phyloP scores from a whole-genome alignment of 2,888 invertebrate genomes.

The Cremastobaeus sp. region DNA sequence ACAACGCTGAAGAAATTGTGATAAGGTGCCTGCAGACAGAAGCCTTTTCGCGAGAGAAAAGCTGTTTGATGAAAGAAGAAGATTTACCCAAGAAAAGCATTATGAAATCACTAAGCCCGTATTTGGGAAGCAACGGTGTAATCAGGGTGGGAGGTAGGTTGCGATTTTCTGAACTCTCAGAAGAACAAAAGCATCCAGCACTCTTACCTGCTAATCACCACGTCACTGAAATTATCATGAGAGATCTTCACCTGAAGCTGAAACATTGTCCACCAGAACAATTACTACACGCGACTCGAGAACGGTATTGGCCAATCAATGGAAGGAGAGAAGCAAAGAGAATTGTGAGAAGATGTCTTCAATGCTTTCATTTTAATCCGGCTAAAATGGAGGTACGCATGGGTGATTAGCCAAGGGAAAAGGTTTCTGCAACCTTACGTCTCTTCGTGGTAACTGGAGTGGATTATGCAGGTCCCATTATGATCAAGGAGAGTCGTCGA shows the following conservation, averaged over 20 bases:
- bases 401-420: background rate
- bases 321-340: constrained; percentile 25
- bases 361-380: background rate
- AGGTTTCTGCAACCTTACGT: background rate
- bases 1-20: background rate
- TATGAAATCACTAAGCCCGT: background rate
- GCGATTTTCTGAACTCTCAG: background rate
- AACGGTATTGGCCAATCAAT: constrained; percentile 12
- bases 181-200: background rate
- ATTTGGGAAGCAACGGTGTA: background rate
- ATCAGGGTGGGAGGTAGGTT: background rate
- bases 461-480: background rate
- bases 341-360: background rate
- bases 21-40: background rate
- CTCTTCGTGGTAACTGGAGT: background rate
- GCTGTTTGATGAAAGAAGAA: background rate
- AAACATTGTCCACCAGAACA: constrained; percentile 16
- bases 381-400: background rate
- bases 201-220: background rate
- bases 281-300: constrained; percentile 5
- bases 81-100: background rate
- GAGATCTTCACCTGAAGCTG: background rate
- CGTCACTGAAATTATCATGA: background rate
- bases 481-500: background rate
- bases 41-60: background rate